Percentiles rank a stretch among this genome's conserved stretches.
Conservation (phyloP, 2,888 invertebrate genomes). For the Acleris sparsana region DNA sequence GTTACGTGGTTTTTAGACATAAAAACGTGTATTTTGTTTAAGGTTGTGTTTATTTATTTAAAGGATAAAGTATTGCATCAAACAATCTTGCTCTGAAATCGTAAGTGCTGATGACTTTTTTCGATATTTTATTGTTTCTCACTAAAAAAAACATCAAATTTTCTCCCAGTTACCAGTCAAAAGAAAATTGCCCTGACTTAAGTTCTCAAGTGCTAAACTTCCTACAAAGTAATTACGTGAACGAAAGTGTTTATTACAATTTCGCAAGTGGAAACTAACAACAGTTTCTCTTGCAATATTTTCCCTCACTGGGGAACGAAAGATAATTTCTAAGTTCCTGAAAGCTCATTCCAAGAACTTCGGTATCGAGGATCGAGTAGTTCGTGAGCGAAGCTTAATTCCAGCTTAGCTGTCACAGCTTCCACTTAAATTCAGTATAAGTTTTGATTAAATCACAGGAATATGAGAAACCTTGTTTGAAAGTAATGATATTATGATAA, state of each 20-base stretch:
- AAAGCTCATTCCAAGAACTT: conserved; percentile 35
- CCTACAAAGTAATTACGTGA: conserved; percentile 20
- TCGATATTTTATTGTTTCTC: too few relatives aligned
- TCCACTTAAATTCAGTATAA: conserved; percentile 22
- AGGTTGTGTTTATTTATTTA: too few relatives aligned
- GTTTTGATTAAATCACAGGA: conserved; percentile 32
- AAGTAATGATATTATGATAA: conserved; percentile 22
- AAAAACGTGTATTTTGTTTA: too few relatives aligned
- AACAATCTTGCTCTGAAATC: too few relatives aligned
- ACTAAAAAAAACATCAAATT: background rate
- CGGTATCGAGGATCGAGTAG: conserved; percentile 32
- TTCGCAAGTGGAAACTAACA: conserved; percentile 15
- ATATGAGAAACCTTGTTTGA: conserved; percentile 18
- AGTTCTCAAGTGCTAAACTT: conserved; percentile 7
- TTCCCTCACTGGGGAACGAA: conserved; percentile 25
- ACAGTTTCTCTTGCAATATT: conserved; percentile 30
- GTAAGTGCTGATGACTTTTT: too few relatives aligned
- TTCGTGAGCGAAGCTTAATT: conserved; percentile 30
- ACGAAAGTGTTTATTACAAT: conserved; percentile 22
- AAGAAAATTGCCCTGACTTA: background rate
- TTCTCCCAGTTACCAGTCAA: background rate
- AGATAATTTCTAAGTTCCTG: conserved; percentile 35
- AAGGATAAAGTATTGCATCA: too few relatives aligned
- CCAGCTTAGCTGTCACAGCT: conserved; percentile 33
- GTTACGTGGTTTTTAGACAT: too few relatives aligned